Evolutionary conservation across 2,113 vertebrate species (phyloP).

Genomic region (Ceyx margarethae): DNA sequence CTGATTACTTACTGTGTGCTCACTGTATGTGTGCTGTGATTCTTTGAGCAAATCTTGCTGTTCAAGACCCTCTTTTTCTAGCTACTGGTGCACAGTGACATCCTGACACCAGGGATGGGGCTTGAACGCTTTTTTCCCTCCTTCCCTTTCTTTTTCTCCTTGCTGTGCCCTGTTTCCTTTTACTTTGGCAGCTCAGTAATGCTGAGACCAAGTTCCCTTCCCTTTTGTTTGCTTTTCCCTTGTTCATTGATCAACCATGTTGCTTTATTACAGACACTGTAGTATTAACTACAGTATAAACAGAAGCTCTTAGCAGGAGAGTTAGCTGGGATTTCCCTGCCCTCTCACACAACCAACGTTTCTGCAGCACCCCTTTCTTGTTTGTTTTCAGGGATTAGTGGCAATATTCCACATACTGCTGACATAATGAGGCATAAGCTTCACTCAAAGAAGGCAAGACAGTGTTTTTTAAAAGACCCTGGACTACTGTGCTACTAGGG

Average conservation of each 20-base stretch:
- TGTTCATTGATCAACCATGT: slow-evolving; percentile 13
- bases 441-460: neutral
- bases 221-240: slow-evolving; percentile 47
- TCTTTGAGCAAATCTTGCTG: neutral
- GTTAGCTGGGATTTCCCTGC: slow-evolving; percentile 22
- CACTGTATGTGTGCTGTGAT: neutral
- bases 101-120: neutral
- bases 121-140: neutral
- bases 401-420: slow-evolving; percentile 44
- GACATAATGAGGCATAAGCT: slow-evolving; percentile 25
- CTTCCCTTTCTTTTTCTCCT: neutral
- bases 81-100: neutral
- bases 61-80: neutral
- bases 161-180: neutral
- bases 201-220: neutral
- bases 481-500: neutral
- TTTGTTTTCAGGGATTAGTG: slow-evolving; percentile 54
- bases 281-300: slow-evolving; percentile 41
- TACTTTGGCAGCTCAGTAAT: neutral
- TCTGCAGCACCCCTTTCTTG: slow-evolving; percentile 16
- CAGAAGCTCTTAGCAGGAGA: slow-evolving; percentile 31
- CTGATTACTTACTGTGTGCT: neutral
- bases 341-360: neutral
- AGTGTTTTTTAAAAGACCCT: neutral
- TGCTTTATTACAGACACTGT: slow-evolving; percentile 26